Conservation (phyloP, 1,140 invertebrate genomes). For the Neodiprion fabricii region DNA sequence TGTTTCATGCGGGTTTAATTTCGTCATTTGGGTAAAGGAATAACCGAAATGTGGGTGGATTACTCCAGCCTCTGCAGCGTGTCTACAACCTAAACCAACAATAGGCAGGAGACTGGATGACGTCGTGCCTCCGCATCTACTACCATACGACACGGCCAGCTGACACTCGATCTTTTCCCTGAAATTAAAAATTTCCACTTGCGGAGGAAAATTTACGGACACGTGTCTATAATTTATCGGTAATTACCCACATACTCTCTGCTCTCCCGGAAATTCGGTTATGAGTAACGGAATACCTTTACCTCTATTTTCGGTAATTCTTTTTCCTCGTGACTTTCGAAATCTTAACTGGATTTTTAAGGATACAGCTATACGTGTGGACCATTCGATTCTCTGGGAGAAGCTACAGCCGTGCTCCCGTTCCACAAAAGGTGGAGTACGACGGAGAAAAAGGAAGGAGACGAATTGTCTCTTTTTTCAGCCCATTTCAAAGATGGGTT, state of each 20-base stretch:
- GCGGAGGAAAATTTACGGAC: neutral
- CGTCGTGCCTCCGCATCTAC: neutral
- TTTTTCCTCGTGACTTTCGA: neutral
- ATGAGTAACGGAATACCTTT: neutral
- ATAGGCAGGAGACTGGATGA: neutral
- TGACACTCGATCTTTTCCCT: too few relatives aligned
- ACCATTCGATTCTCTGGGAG: neutral
- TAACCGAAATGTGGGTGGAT: neutral
- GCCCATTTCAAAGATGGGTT: neutral
- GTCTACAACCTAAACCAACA: neutral
- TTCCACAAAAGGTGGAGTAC: neutral
- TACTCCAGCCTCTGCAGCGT: neutral
- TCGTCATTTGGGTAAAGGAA: conserved; percentile 5
- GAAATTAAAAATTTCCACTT: too few relatives aligned
- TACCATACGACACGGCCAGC: too few relatives aligned
- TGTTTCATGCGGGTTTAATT: neutral
- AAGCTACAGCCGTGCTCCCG: neutral
- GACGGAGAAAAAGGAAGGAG: neutral
- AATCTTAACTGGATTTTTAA: neutral
- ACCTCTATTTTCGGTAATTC: neutral
- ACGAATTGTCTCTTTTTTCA: conserved; percentile 3
- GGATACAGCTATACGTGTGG: neutral
- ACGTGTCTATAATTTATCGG: neutral
- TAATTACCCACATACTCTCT: neutral
- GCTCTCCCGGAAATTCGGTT: too few relatives aligned